Conservation (phyloP, 2,888 invertebrate species). For the Trichopoda pennipes region DNA sequence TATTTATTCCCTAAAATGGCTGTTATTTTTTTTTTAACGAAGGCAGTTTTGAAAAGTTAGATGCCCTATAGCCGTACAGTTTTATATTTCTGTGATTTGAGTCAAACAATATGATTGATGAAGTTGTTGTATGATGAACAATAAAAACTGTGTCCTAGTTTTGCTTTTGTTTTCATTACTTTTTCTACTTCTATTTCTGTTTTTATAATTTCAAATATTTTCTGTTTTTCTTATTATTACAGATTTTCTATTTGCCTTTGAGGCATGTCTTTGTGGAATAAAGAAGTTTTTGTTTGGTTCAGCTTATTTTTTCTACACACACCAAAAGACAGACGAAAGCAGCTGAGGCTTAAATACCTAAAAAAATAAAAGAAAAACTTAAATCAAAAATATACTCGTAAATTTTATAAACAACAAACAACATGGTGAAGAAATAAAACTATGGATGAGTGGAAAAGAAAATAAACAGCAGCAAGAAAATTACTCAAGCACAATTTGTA, state of each 20-base stretch:
- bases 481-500: background rate
- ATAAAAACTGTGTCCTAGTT: background rate
- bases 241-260: slow-evolving; percentile 63
- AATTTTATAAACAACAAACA: slow-evolving; percentile 40
- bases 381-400: slow-evolving; percentile 27
- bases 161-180: background rate
- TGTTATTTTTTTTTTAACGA: too few relatives aligned
- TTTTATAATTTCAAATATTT: slow-evolving; percentile 20
- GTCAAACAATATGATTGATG: too few relatives aligned
- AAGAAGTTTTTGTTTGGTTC: slow-evolving; percentile 59
- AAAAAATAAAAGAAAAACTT: slow-evolving; percentile 16
- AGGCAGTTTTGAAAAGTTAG: too few relatives aligned
- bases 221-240: slow-evolving; percentile 46
- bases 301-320: slow-evolving; percentile 52
- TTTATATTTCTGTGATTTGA: too few relatives aligned
- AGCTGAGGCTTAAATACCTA: slow-evolving; percentile 38
- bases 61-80: too few relatives aligned
- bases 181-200: background rate
- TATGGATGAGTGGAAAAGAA: slow-evolving; percentile 2
- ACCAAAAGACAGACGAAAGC: slow-evolving; percentile 15
- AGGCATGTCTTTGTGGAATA: slow-evolving; percentile 63
- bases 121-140: too few relatives aligned
- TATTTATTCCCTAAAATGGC: too few relatives aligned
- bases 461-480: background rate
- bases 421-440: background rate